phyloP scores from a whole-genome alignment of 2,888 invertebrate genomes.

The Drosophila recens region DNA sequence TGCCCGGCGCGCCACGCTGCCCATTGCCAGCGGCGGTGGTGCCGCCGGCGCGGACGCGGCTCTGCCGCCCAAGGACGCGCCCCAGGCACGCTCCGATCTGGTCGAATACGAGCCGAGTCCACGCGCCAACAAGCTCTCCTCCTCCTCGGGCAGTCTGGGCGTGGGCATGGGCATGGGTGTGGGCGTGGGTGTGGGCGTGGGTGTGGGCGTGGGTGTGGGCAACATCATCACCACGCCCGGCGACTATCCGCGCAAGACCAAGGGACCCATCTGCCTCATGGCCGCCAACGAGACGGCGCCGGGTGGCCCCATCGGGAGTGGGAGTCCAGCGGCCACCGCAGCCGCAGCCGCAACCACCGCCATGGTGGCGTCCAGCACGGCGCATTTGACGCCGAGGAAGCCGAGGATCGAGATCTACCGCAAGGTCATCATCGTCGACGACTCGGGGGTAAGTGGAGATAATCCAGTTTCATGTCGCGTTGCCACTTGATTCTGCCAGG shows the following conservation, averaged over 20 bases:
- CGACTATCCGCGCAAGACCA: slow-evolving; percentile 84
- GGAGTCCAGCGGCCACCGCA: not conserved
- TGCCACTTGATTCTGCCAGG: too few relatives aligned
- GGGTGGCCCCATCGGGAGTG: not conserved
- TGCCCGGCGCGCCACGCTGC: slow-evolving; percentile 69
- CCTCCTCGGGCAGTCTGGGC: slow-evolving; percentile 83
- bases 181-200: slow-evolving; percentile 70
- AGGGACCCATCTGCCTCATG: slow-evolving; percentile 83
- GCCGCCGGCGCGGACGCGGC: slow-evolving; percentile 39
- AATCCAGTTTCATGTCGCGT: not conserved
- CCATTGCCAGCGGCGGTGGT: slow-evolving; percentile 55
- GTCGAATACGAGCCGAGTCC: slow-evolving; percentile 67
- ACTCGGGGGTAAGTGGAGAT: slow-evolving; percentile 81
- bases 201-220: slow-evolving; percentile 69
- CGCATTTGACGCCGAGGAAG: slow-evolving; percentile 44
- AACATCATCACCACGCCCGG: slow-evolving; percentile 84
- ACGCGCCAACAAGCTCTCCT: slow-evolving; percentile 78
- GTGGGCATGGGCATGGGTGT: slow-evolving; percentile 56
- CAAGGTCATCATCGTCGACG: slow-evolving; percentile 85
- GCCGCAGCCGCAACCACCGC: not conserved
- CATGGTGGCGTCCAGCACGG: not conserved
- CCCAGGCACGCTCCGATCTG: slow-evolving; percentile 33
- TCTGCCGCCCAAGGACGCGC: slow-evolving; percentile 37
- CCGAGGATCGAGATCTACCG: slow-evolving; percentile 83
- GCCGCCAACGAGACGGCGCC: slow-evolving; percentile 47